Evolutionary conservation across 1,140 invertebrate species (phyloP).

Genomic region (Apis laboriosa): DNA sequence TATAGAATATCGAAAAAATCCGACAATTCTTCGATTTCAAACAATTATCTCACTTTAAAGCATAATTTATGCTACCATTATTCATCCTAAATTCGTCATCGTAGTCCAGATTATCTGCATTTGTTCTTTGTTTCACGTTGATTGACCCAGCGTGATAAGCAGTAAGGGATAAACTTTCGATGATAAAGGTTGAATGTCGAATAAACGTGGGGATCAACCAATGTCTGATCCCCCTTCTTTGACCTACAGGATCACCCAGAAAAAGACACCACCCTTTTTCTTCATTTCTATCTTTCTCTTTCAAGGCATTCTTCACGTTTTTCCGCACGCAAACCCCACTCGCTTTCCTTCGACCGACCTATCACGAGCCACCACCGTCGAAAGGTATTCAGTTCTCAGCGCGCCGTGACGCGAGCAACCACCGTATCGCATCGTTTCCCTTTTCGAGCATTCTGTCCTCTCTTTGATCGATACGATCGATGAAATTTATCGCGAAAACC

Average conservation of each 20-base stretch:
- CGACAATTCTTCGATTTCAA: too few species aligned
- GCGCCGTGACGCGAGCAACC: conserved; percentile 47
- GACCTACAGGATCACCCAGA: neutral
- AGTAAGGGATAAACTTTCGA: conserved; percentile 10
- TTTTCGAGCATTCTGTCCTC: neutral
- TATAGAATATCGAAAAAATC: too few species aligned
- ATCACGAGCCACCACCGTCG: neutral
- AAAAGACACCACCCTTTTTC: neutral
- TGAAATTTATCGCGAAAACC: neutral
- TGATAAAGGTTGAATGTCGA: conserved; percentile 38
- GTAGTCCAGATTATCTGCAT: neutral
- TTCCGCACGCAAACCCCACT: neutral
- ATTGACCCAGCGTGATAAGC: conserved; percentile 24
- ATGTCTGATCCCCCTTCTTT: neutral
- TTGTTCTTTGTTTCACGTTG: neutral
- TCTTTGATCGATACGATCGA: neutral
- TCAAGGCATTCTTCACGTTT: conserved; percentile 4
- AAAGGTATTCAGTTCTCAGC: conserved; percentile 53
- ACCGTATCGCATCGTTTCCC: neutral
- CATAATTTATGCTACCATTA: neutral
- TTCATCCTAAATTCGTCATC: neutral
- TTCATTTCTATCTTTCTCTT: neutral
- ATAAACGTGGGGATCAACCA: neutral
- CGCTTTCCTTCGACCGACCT: neutral
- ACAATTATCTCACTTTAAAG: too few species aligned